phyloP scores from a whole-genome alignment of 2,888 invertebrate genomes.

The Drosophila bunnanda region DNA sequence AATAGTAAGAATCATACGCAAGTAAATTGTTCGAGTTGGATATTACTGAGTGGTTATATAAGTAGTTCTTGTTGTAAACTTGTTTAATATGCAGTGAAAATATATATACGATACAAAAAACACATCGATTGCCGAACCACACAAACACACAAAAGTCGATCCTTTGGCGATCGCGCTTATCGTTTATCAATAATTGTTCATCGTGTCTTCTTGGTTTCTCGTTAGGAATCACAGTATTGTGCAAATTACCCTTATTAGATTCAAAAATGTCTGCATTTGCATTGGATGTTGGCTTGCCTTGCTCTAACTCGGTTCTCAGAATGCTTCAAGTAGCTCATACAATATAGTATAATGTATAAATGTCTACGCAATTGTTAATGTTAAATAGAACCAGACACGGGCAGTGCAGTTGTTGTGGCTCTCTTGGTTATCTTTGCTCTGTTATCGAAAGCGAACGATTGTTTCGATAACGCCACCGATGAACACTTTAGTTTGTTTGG shows the following conservation, averaged over 20 bases:
- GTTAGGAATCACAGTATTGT: slow-evolving; percentile 74
- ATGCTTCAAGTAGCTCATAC: slow-evolving; percentile 25
- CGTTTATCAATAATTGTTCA: slow-evolving; percentile 18
- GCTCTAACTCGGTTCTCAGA: slow-evolving; percentile 7
- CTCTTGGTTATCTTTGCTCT: slow-evolving; percentile 8
- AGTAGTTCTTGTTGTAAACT: slow-evolving; percentile 43
- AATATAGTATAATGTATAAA: slow-evolving; percentile 24
- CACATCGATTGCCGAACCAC: slow-evolving; percentile 45
- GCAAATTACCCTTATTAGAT: slow-evolving; percentile 52
- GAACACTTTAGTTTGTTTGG: slow-evolving; percentile 35
- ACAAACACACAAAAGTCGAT: slow-evolving; percentile 35
- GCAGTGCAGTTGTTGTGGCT: slow-evolving; percentile 47
- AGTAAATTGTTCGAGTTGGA: slow-evolving; percentile 50
- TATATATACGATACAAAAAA: slow-evolving; percentile 35
- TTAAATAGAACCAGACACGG: slow-evolving; percentile 50
- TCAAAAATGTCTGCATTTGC: slow-evolving; percentile 22
- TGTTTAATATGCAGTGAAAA: slow-evolving; percentile 32
- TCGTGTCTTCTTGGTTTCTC: slow-evolving; percentile 30
- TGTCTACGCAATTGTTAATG: slow-evolving; percentile 22
- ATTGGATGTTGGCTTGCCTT: slow-evolving; percentile 10
- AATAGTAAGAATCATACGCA: slow-evolving; percentile 56
- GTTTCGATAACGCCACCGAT: slow-evolving; percentile 34
- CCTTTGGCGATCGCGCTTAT: slow-evolving; percentile 1
- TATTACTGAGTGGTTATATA: slow-evolving; percentile 51
- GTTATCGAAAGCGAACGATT: slow-evolving; percentile 31